phyloP scores from a whole-genome alignment of 2,888 invertebrate genomes.

The Stegana nigrithorax region DNA sequence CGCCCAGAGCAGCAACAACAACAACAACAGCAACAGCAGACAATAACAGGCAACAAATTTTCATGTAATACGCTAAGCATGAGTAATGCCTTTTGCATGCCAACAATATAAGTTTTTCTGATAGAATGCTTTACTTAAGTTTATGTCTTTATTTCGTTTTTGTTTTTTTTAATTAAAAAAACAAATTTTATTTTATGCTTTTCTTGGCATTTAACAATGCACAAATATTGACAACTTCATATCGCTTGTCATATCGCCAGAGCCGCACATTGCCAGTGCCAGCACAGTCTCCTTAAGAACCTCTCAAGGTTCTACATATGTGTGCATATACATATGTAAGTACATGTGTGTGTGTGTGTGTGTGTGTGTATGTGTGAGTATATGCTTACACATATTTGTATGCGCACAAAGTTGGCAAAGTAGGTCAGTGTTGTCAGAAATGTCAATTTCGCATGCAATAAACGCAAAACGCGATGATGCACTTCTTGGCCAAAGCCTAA shows the following conservation, averaged over 20 bases:
- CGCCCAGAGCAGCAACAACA: conserved; percentile 17
- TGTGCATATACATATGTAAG: not conserved
- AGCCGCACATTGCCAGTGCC: not conserved
- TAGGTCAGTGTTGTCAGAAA: conserved; percentile 50
- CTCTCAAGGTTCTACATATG: not conserved
- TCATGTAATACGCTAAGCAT: conserved; percentile 34
- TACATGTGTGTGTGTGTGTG: not conserved
- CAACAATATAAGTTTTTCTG: not conserved
- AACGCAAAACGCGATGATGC: conserved; percentile 1
- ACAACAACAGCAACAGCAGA: conserved; percentile 1
- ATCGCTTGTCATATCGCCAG: too few species aligned
- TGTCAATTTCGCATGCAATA: conserved; percentile 34
- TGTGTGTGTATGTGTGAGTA: not conserved
- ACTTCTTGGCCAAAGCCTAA: not conserved
- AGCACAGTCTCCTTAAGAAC: too few species aligned
- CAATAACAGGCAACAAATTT: conserved; percentile 42
- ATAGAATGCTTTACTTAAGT: too few species aligned
- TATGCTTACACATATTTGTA: too few species aligned
- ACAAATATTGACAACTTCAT: not conserved
- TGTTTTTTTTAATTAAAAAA: too few species aligned
- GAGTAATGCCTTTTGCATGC: not conserved
- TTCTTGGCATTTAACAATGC: too few species aligned
- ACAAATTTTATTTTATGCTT: too few species aligned
- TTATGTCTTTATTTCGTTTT: not conserved
- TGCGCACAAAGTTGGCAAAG: too few species aligned